Evolutionary conservation across 2,113 vertebrate species (phyloP), one percentile per base, ranked within the genome.

Genomic region (Zosterops lateralis): DNA sequence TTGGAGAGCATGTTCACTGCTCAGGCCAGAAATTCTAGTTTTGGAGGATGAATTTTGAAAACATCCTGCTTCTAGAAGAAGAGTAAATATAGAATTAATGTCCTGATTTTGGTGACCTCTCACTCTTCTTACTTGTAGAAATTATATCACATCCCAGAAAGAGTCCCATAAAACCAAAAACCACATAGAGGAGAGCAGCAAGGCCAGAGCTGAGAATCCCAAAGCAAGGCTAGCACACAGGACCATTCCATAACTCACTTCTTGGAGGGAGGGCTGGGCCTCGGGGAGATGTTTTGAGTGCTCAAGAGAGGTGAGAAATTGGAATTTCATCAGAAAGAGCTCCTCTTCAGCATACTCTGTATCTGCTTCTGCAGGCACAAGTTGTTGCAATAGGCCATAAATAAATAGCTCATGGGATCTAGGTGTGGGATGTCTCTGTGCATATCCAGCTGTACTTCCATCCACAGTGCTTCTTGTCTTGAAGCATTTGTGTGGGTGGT

Each of bases 111-210:
- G 36, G 14, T 83, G 54, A 73, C 12, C 21, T 62, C 19, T 72
- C 10, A 3, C 16, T 75, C 17, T 9, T 87, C 51, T 58, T 31
- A 26, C 24, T 48, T 60, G 17, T 12, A 12, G 34, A 88, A 80
- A 12, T 34, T 5, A 3, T 12, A 10, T 44, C 9, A 5, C 22
- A 29, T 56, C 16, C 17, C 1, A 0, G 34, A 50, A 36, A 28
- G 14, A 11, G 21, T 86, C 31, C 13, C 2, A 1, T 54, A 36
- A 45, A 79, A 32, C n/a, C 4, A 1, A 56, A 84, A 67, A 24
- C 6, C 16, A 34, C 0, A 0, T 17, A 73, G 15, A 73, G 45
- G 19, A 72, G 25, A 72, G 31, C 34, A 85, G 22, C 17, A 68
- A 65, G 36, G 8, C 25, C 38, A 3, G 36, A 84, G 32, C 32